phyloP scores from a whole-genome alignment of 2,888 invertebrate genomes.

The Melieria omissa region DNA sequence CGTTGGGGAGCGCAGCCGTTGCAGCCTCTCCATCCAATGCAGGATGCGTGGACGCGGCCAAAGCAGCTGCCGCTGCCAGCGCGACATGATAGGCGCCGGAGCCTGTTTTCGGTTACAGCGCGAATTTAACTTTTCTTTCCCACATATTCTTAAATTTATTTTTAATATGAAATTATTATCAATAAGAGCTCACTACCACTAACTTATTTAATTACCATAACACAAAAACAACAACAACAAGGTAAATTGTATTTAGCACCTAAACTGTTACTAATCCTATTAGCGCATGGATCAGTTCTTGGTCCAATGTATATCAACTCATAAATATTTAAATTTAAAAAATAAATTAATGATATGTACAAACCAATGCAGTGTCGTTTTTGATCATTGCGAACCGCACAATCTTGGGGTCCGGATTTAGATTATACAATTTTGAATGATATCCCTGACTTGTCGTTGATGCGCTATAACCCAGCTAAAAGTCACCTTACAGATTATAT shows the following conservation, averaged over 20 bases:
- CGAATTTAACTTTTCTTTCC: constrained; percentile 26
- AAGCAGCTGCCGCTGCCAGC: constrained; percentile 41
- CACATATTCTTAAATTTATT: constrained; percentile 37
- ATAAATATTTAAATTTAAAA: constrained; percentile 25
- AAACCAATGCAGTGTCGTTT: background rate
- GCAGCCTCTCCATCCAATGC: constrained; percentile 27
- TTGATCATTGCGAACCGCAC: no score
- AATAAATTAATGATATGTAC: constrained; percentile 12
- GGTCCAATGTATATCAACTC: constrained; percentile 21
- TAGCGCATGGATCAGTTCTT: constrained; percentile 19
- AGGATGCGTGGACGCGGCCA: no score
- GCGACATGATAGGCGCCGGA: constrained; percentile 53
- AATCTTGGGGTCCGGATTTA: no score
- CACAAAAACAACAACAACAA: constrained; percentile 11
- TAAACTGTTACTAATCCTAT: constrained; percentile 33
- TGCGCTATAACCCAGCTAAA: no score
- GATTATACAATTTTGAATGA: no score
- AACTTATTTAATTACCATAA: constrained; percentile 31
- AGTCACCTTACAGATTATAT: no score
- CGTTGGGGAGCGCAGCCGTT: constrained; percentile 20
- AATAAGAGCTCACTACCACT: constrained; percentile 31
- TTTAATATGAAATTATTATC: constrained; percentile 35
- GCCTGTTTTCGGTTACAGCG: constrained; percentile 12
- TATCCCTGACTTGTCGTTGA: no score
- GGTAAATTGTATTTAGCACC: constrained; percentile 33